These are phyloP conservation scores for Drosophila leonis DNA, from an alignment of 2,888 invertebrate genomes.

Conservation along the genomic window DNA sequence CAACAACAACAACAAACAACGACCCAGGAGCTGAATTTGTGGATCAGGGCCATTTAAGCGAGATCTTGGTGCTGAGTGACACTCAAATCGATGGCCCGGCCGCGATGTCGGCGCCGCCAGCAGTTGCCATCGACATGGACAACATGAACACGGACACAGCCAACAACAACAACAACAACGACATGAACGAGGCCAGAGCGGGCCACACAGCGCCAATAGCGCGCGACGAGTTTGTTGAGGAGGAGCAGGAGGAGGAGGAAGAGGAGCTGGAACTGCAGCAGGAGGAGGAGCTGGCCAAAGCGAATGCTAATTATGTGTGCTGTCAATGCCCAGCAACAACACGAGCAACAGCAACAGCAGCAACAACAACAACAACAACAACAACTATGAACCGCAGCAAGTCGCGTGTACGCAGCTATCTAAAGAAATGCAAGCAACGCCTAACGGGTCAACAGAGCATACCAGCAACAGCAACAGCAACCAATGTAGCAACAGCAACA, in stretches of 20 bases:
- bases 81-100: slow-evolving; percentile 72
- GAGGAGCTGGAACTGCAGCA: slow-evolving; percentile 34
- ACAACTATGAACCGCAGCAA: slow-evolving; percentile 80
- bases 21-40: slow-evolving; percentile 65
- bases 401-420: slow-evolving; percentile 85
- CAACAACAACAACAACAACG: slow-evolving; percentile 33
- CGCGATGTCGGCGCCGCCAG: slow-evolving; percentile 58
- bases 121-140: slow-evolving; percentile 64
- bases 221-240: slow-evolving; percentile 68
- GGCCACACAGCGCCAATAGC: slow-evolving; percentile 79
- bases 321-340: slow-evolving; percentile 66
- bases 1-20: slow-evolving; percentile 28
- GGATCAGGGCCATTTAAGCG: slow-evolving; percentile 71
- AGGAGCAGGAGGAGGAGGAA: slow-evolving; percentile 25
- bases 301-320: slow-evolving; percentile 78
- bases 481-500: slow-evolving; percentile 30
- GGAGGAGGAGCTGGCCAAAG: slow-evolving; percentile 42
- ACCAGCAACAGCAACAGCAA: slow-evolving; percentile 50
- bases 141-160: slow-evolving; percentile 51
- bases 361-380: slow-evolving; percentile 14
- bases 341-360: slow-evolving; percentile 25
- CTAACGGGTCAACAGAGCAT: slow-evolving; percentile 82
- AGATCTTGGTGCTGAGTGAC: slow-evolving; percentile 81
- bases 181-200: slow-evolving; percentile 60
- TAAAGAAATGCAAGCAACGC: slow-evolving; percentile 85